Evolutionary conservation across 2,113 vertebrate genomes (phyloP).

Genomic region (Elanoides forficatus): DNA sequence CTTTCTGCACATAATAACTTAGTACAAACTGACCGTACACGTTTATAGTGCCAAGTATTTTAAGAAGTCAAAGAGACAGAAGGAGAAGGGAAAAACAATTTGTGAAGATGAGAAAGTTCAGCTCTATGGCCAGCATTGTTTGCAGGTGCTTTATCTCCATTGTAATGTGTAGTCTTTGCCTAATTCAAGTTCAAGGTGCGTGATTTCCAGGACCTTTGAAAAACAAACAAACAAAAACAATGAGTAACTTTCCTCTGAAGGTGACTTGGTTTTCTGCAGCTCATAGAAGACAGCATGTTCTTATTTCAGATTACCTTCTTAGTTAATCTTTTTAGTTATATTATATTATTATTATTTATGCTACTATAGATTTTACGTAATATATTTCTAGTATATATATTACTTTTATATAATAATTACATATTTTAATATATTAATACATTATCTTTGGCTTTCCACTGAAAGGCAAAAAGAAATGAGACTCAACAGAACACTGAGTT

Average conservation of each 20-base stretch:
- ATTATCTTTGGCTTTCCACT: not conserved
- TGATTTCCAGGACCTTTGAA: constrained; percentile 26
- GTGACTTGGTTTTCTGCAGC: too few relatives aligned
- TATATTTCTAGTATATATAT: not conserved
- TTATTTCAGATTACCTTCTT: not conserved
- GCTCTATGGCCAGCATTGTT: too few relatives aligned
- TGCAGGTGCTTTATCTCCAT: not conserved
- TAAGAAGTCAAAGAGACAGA: not conserved
- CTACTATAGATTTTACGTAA: not conserved
- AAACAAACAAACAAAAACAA: not conserved
- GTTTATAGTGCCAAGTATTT: not conserved
- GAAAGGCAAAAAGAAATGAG: not conserved
- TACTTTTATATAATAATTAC: not conserved
- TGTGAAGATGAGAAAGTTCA: not conserved
- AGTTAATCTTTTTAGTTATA: too few relatives aligned
- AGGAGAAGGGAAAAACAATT: not conserved
- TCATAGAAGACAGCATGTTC: not conserved
- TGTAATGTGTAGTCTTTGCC: constrained; percentile 35
- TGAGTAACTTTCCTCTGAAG: not conserved
- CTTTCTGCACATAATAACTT: not conserved
- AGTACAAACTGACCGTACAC: too few relatives aligned
- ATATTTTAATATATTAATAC: not conserved
- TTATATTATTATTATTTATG: too few relatives aligned
- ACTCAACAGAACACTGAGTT: not conserved
- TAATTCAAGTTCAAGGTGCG: not conserved